Evolutionary conservation across 1,140 invertebrate genomes (phyloP).

Genomic region (Drosophila nigromelanica): DNA sequence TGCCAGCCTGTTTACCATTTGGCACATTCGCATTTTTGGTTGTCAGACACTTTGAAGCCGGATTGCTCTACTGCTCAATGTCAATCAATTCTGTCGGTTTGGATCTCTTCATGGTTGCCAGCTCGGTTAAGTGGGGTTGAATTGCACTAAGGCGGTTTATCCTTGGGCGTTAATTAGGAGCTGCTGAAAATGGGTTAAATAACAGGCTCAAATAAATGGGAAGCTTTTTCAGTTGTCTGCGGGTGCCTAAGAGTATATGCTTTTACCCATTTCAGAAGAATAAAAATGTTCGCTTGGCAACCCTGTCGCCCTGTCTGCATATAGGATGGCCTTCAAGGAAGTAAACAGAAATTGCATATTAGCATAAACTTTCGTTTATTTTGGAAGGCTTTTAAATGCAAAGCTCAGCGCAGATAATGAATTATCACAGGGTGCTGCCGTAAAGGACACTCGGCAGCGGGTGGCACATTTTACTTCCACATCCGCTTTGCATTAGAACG

Average conservation of each 20-base stretch:
- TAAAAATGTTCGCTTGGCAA: background rate
- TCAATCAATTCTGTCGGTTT: slow-evolving; percentile 2
- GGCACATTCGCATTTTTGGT: background rate
- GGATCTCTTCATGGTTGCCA: background rate
- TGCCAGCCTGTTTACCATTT: background rate
- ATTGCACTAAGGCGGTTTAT: background rate
- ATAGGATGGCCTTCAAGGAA: slow-evolving; percentile 1
- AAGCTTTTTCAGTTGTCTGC: background rate
- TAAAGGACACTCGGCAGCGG: background rate
- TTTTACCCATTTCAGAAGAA: background rate
- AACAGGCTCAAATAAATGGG: background rate
- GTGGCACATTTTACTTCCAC: background rate
- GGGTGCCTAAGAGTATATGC: slow-evolving; percentile 4
- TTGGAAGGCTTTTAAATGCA: background rate
- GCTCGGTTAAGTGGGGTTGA: no score
- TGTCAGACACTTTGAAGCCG: background rate
- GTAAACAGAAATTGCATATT: slow-evolving; percentile 28
- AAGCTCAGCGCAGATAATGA: slow-evolving; percentile 25
- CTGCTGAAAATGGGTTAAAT: background rate
- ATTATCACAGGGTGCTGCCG: slow-evolving; percentile 9
- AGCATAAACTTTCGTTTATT: slow-evolving; percentile 33
- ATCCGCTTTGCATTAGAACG: slow-evolving; percentile 6
- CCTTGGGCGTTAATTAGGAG: slow-evolving; percentile 8
- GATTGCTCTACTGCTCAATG: background rate
- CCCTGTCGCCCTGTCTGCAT: background rate